A percentile compares a stretch with the other conserved stretches of the same genome.
Conservation (phyloP, 2,888 invertebrate species). For the Smittia aterrima region DNA sequence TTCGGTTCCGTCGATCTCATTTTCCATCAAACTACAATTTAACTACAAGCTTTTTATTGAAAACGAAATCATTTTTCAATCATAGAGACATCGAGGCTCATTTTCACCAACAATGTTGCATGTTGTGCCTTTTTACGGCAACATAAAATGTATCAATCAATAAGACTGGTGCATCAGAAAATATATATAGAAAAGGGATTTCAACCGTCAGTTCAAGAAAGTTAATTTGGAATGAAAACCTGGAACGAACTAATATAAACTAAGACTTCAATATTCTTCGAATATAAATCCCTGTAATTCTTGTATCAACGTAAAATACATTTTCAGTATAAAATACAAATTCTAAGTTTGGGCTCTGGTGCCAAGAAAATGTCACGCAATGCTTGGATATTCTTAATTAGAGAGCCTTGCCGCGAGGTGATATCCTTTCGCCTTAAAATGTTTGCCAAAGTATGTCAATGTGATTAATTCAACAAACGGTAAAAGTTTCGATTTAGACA, state of each 20-base stretch:
- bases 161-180: no score
- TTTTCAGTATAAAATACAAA: no score
- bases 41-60: neutral
- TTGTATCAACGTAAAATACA: no score
- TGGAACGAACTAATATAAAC: no score
- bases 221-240: no score
- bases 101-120: neutral
- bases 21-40: neutral
- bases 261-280: no score
- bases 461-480: neutral
- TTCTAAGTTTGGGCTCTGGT: neutral
- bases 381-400: neutral
- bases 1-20: neutral
- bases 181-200: no score
- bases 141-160: no score
- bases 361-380: slow-evolving; percentile 7
- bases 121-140: neutral
- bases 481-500: neutral
- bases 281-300: no score
- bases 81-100: neutral
- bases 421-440: neutral
- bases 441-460: slow-evolving; percentile 8
- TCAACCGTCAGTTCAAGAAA: no score
- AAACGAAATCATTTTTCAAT: neutral
- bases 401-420: neutral